Evolutionary conservation across 2,888 invertebrate genomes (phyloP).

Genomic region (Lycocerus yunnanus): DNA sequence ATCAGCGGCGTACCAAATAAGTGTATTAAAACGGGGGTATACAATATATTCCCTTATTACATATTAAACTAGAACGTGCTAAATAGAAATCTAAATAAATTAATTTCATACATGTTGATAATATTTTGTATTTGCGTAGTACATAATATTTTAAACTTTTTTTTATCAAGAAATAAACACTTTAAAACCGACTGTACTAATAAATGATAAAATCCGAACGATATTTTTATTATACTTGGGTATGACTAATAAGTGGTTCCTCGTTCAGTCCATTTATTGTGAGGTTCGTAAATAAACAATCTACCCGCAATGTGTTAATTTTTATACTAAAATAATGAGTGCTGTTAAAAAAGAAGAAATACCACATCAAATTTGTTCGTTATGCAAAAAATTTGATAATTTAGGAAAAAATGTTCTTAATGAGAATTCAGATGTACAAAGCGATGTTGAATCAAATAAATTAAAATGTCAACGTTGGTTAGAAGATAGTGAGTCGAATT

Average conservation of each 20-base stretch:
- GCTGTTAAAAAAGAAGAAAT: not conserved
- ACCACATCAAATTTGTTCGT: not conserved
- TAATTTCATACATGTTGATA: no score
- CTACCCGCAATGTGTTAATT: not conserved
- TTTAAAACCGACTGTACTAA: not conserved
- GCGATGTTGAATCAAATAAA: not conserved
- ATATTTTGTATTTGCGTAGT: no score
- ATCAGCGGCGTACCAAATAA: no score
- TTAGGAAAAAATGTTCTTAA: not conserved
- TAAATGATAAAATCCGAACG: not conserved
- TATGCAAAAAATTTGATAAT: slow-evolving; percentile 1
- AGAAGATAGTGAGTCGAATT: not conserved
- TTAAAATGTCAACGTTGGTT: slow-evolving; percentile 14
- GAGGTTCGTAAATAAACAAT: not conserved
- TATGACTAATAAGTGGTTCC: not conserved
- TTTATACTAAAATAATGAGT: not conserved
- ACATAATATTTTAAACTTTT: no score
- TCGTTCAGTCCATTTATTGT: not conserved
- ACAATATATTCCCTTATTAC: no score
- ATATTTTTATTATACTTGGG: not conserved
- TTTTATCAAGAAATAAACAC: no score
- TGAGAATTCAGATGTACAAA: not conserved
- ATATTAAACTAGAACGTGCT: no score
- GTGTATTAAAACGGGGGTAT: no score
- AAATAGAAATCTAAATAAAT: no score